Evolutionary conservation across 2,113 vertebrate species (phyloP), one percentile per base, ranked within the genome.

Genomic region (Raja brachyura): DNA sequence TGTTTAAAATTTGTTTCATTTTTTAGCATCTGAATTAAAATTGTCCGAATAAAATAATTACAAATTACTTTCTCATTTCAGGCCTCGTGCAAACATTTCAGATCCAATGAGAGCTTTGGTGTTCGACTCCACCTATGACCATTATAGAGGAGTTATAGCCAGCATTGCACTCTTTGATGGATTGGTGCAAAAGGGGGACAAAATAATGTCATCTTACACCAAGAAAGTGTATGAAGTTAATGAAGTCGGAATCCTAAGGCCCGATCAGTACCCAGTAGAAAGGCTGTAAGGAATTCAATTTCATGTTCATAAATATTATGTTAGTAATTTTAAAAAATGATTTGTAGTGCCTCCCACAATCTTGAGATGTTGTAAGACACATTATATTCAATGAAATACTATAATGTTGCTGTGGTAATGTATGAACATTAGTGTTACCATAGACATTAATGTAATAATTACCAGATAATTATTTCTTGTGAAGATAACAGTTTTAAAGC

Each of bases 71-170:
- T 86, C 81, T 85, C 6, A 16, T 93, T 66, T 92, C 95, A 99
- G 98, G 79, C 98, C 98, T 2, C 94, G 93, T 0, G 96, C 95
- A 7, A 95, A 94, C 22, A 78, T 93, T 5, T 93, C 96, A 59
- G 97, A 97, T 31, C 97, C 98, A 0, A 94, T 99, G 94, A 98
- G 96, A 96, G 98, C 98, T 22, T 96, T 99, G 73, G 98, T 99
- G 56, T 99, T 99, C 94, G 98, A 99, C 94, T 99, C 98, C 9
- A 98, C 95, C 31, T 99, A 99, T 93, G 98, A 99, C 95, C 98
- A 97, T 93, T 99, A 98, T 93, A 97, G 98, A 95, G 98, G 98
- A 0, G 98, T 99, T 31, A 93, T 99, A 94, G 97, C 98, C 93
- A 99, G 97, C 94, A 95, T 99, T 9, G 98, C 98, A 0, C 94